phyloP scores from a whole-genome alignment of 2,888 invertebrate genomes.

The Tetragonisca angustula region DNA sequence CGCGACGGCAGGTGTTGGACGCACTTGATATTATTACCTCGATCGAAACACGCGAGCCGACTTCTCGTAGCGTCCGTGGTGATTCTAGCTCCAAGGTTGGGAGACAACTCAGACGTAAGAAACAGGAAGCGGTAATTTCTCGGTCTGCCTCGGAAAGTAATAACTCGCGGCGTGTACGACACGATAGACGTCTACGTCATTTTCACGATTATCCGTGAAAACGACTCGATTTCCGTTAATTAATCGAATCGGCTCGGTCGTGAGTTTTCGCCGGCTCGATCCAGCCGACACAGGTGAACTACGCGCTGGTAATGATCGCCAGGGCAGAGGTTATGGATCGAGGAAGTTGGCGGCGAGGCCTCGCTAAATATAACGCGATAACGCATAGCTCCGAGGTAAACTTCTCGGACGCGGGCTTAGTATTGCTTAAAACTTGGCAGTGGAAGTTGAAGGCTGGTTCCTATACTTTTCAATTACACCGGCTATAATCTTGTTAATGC shows the following conservation, averaged over 20 bases:
- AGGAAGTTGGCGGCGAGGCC: conserved; percentile 18
- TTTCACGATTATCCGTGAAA: conserved; percentile 17
- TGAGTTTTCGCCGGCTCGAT: conserved; percentile 1
- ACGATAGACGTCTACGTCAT: conserved; percentile 50
- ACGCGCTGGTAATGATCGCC: conserved; percentile 16
- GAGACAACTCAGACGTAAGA: conserved; percentile 32
- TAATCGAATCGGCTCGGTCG: not conserved
- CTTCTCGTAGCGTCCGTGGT: conserved; percentile 35
- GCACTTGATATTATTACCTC: conserved; percentile 49
- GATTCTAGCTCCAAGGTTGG: conserved; percentile 18
- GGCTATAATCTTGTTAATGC: conserved; percentile 37
- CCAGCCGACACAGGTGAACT: not conserved
- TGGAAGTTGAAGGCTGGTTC: conserved; percentile 35
- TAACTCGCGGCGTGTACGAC: conserved; percentile 29
- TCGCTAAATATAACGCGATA: conserved; percentile 39
- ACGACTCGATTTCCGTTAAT: conserved; percentile 34
- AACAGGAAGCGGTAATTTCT: conserved; percentile 67
- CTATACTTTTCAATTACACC: conserved; percentile 56
- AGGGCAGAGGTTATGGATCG: conserved; percentile 34
- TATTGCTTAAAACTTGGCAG: conserved; percentile 46
- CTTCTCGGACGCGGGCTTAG: conserved; percentile 38
- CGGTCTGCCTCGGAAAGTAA: conserved; percentile 21
- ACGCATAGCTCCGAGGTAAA: conserved; percentile 41
- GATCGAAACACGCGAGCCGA: conserved; percentile 42
- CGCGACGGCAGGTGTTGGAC: conserved; percentile 44